Evolutionary conservation across 2,113 vertebrate species (phyloP).

Genomic region (Macaca mulatta): DNA sequence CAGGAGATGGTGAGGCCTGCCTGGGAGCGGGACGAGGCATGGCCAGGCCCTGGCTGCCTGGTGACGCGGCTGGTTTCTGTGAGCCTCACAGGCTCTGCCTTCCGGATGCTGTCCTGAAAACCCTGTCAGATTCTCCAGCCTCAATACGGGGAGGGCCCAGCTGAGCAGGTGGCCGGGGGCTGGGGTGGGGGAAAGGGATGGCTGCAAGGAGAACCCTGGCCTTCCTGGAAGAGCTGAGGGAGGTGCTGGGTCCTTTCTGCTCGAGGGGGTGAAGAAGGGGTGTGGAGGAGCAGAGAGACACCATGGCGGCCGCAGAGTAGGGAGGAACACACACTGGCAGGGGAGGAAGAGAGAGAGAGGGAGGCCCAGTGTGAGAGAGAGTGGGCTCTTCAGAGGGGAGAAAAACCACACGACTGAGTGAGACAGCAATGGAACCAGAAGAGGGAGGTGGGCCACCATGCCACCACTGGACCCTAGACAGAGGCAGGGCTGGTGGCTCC

Average conservation of each 20-base stretch:
- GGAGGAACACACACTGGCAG: conserved; percentile 83
- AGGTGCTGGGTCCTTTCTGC: conserved; percentile 58
- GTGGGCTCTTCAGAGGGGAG: conserved; percentile 83
- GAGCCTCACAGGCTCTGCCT: conserved; percentile 34
- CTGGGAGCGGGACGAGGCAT: accelerated
- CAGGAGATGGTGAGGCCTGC: conserved; percentile 67
- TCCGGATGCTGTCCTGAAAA: conserved; percentile 60
- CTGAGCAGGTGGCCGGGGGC: background rate
- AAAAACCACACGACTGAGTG: conserved; percentile 78
- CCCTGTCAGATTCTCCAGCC: conserved; percentile 74
- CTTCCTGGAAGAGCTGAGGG: conserved; percentile 76
- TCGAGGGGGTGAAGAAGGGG: conserved; percentile 73
- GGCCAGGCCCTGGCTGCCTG: conserved; percentile 67
- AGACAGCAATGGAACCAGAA: conserved; percentile 71
- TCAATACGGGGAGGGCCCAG: conserved; percentile 60
- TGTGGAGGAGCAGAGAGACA: conserved; percentile 83
- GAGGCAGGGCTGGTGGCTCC: conserved; percentile 40
- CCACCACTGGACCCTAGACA: background rate
- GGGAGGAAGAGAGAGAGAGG: conserved; percentile 67
- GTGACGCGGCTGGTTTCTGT: background rate
- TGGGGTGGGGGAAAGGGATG: background rate
- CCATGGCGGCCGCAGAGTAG: conserved; percentile 81
- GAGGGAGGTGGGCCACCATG: conserved; percentile 10
- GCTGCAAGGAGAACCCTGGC: conserved; percentile 68
- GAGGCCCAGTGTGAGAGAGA: conserved; percentile 82